Conservation (phyloP, 1,140 invertebrate species). For the Riptortus pedestris region DNA sequence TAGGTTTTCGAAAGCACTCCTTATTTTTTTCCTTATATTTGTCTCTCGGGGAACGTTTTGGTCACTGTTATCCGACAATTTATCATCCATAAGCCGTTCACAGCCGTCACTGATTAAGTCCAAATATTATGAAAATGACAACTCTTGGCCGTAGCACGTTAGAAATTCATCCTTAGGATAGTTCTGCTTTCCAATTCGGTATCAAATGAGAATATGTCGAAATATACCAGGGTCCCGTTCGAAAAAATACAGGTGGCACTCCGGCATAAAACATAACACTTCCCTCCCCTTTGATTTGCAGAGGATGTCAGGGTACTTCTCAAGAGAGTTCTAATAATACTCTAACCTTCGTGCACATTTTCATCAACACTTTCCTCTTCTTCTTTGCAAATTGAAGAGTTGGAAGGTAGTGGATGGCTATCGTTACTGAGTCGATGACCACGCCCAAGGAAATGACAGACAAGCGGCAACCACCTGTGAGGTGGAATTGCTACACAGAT, state of each 20-base stretch:
- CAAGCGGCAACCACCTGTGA: slow-evolving; percentile 86
- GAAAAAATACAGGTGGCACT: slow-evolving; percentile 96
- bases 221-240: slow-evolving; percentile 99
- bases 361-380: slow-evolving; percentile 77
- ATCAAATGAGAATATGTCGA: slow-evolving; percentile 96
- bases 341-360: slow-evolving; percentile 92
- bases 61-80: slow-evolving; percentile 84
- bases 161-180: slow-evolving; percentile 99
- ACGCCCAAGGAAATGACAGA: slow-evolving; percentile 97
- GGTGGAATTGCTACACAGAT: slow-evolving; percentile 30
- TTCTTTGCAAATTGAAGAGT: slow-evolving; percentile 84
- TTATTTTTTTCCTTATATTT: slow-evolving; percentile 91
- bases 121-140: slow-evolving; percentile 99
- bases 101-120: slow-evolving; percentile 98
- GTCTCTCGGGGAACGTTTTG: slow-evolving; percentile 76
- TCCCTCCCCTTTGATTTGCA: slow-evolving; percentile 96
- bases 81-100: slow-evolving; percentile 97
- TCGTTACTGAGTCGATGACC: slow-evolving; percentile 95
- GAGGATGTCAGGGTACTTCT: slow-evolving; percentile 97
- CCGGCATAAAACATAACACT: slow-evolving; percentile 99
- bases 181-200: slow-evolving; percentile 95
- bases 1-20: slow-evolving; percentile 98
- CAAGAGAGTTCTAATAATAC: slow-evolving; percentile 96
- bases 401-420: slow-evolving; percentile 86
- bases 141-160: slow-evolving; percentile 96